Conservation (phyloP, 53 echinoderm and acorn worm genomes). For the Actinopyga echinites region DNA sequence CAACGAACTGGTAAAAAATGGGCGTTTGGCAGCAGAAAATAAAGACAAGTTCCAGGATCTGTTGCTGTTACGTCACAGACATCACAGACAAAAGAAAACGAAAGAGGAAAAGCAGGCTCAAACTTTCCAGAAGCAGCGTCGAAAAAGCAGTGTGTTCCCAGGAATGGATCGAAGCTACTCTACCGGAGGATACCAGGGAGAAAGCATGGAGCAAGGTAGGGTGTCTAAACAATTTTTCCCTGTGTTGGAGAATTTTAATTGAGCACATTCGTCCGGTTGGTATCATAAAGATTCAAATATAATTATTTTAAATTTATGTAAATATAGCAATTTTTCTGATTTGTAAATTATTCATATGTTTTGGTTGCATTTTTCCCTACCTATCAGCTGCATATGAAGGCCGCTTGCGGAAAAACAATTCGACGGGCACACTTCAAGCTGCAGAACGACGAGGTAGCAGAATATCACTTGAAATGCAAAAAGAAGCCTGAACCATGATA, state of each 20-base stretch:
- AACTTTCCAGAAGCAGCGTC: conserved; percentile 61
- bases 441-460: conserved; percentile 1
- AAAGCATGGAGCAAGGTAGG: conserved; percentile 93
- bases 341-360: no score
- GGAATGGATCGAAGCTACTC: conserved; percentile 79
- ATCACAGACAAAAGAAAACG: conserved; percentile 67
- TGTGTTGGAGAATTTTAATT: no score
- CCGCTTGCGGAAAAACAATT: not conserved
- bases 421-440: conserved; percentile 5
- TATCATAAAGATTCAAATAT: no score
- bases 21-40: conserved; percentile 63
- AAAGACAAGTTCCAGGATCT: conserved; percentile 71
- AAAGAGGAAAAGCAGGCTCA: conserved; percentile 60
- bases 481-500: no score
- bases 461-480: no score
- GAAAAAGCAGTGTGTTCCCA: conserved; percentile 76
- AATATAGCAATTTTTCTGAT: no score
- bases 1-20: conserved; percentile 74
- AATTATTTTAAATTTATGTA: no score
- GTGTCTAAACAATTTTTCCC: no score
- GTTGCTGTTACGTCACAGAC: conserved; percentile 76
- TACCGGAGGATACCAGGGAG: conserved; percentile 47
- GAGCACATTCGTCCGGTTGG: no score
- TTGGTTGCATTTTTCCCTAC: not conserved
- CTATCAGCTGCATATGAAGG: not conserved